A percentile compares a stretch with the other conserved stretches of the same genome.
These are phyloP conservation scores for Tupaia tana DNA, from an alignment of 2,113 vertebrate genomes.

Conservation along the genomic window DNA sequence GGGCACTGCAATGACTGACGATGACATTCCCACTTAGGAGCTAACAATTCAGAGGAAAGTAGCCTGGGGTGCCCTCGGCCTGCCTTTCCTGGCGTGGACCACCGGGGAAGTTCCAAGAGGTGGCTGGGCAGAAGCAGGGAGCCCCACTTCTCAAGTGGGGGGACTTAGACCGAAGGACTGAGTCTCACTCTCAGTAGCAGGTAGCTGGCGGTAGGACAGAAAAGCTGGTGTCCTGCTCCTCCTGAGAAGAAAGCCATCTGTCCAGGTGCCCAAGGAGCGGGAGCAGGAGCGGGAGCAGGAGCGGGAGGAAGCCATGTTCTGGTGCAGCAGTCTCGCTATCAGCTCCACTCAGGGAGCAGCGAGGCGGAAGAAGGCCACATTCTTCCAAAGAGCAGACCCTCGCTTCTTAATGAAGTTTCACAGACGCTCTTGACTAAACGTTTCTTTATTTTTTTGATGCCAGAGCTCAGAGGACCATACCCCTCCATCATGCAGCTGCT, in stretches of 20 bases:
- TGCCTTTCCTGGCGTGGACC: not conserved
- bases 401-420: slow-evolving; percentile 17
- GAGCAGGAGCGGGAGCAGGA: no score
- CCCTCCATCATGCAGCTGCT: no score
- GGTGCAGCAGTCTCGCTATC: no score
- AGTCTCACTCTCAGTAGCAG: not conserved
- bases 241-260: not conserved
- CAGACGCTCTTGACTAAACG: not conserved
- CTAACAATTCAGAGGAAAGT: not conserved
- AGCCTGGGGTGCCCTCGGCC: not conserved
- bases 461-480: no score
- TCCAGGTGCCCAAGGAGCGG: not conserved
- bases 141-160: not conserved
- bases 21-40: not conserved
- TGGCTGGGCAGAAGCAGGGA: not conserved
- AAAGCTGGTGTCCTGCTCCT: not conserved
- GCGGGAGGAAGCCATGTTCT: no score
- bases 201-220: not conserved
- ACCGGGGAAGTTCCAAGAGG: not conserved
- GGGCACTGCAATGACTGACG: not conserved
- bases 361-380: no score
- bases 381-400: not conserved
- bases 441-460: not conserved
- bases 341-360: no score
- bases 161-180: not conserved